phyloP scores from a whole-genome alignment of 1,140 invertebrate genomes.

The Fopius arisanus region DNA sequence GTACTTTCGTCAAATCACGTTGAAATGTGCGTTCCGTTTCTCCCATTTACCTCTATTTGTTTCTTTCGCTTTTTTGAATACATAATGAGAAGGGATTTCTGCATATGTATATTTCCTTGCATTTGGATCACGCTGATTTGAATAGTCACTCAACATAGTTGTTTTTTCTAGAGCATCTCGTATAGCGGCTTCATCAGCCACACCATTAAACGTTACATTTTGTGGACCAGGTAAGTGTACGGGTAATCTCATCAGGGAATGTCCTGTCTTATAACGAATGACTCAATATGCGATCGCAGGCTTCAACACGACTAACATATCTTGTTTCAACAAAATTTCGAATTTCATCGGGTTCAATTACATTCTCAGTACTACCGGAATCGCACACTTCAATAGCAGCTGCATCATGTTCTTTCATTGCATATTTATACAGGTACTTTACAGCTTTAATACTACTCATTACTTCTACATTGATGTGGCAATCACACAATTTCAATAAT shows the following conservation, averaged over 20 bases:
- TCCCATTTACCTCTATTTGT: neutral
- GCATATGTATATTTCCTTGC: neutral
- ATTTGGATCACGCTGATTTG: neutral
- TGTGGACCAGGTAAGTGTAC: neutral
- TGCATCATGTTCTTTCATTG: slow-evolving; percentile 5
- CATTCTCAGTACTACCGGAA: neutral
- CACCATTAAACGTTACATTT: neutral
- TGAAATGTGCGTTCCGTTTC: neutral
- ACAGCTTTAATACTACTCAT: too few species aligned
- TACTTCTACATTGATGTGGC: too few species aligned
- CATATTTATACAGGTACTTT: too few species aligned
- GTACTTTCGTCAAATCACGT: neutral
- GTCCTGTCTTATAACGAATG: neutral
- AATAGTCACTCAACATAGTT: neutral
- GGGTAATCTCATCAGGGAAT: neutral
- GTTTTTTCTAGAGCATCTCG: neutral
- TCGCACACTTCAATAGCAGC: neutral
- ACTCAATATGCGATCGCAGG: neutral
- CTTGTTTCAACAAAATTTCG: slow-evolving; percentile 10
- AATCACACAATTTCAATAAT: slow-evolving; percentile 2
- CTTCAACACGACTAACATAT: neutral
- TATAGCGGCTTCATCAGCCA: neutral
- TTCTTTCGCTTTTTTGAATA: neutral
- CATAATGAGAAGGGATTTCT: neutral
- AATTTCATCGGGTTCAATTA: slow-evolving; percentile 22